Conservation (phyloP, 2,113 vertebrate genomes). For the Mobula birostris region DNA sequence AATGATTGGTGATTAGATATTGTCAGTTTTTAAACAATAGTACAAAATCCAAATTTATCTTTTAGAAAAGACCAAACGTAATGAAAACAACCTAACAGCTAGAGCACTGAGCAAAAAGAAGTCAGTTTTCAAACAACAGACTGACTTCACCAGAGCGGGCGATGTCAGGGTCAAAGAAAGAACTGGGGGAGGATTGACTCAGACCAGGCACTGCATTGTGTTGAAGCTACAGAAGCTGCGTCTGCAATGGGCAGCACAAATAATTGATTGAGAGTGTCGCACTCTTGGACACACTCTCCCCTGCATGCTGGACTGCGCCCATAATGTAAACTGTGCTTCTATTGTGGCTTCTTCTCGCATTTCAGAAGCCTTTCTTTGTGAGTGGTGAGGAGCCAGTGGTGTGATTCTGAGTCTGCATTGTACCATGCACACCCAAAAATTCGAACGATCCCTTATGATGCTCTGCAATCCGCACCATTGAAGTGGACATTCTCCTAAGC, state of each 20-base stretch:
- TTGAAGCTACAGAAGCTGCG: constrained; percentile 1
- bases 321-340: constrained; percentile 24
- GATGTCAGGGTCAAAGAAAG: background rate
- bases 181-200: constrained; percentile 23
- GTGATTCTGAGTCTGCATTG: constrained; percentile 23
- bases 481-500: constrained; percentile 28
- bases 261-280: constrained; percentile 29
- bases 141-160: constrained; percentile 31
- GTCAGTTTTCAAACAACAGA: background rate
- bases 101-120: background rate
- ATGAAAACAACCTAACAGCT: background rate
- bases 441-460: background rate
- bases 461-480: background rate
- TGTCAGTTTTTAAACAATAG: background rate
- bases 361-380: constrained; percentile 33
- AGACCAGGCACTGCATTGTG: constrained; percentile 8
- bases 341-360: constrained; percentile 10
- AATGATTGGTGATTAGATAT: too few species aligned
- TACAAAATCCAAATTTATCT: background rate
- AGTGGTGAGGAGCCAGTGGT: background rate
- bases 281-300: constrained; percentile 1
- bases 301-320: constrained; percentile 17
- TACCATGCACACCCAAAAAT: constrained; percentile 9
- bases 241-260: constrained; percentile 29
- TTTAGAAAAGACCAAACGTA: background rate